Conservation (phyloP, 2,797 vertebrate genomes). For the Helostoma temminkii region DNA sequence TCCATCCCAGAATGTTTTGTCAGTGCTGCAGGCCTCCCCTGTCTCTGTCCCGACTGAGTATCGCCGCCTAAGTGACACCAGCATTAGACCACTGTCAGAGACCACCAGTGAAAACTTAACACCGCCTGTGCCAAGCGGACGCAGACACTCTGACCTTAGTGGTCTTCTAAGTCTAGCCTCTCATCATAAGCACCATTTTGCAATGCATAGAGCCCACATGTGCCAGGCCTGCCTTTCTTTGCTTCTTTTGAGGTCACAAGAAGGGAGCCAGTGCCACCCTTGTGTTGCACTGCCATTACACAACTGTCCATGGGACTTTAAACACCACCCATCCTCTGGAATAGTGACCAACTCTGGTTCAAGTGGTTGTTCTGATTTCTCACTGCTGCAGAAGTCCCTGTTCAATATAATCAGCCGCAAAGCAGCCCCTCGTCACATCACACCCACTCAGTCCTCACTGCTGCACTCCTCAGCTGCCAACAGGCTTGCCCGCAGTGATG, state of each 20-base stretch:
- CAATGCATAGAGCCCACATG: slow-evolving; percentile 40
- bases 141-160: slow-evolving; percentile 81
- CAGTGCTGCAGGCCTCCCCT: slow-evolving; percentile 46
- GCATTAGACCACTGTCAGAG: slow-evolving; percentile 40
- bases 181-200: slow-evolving; percentile 55
- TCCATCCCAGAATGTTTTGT: slow-evolving; percentile 24
- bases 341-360: slow-evolving; percentile 27
- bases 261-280: slow-evolving; percentile 17
- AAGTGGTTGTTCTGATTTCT: slow-evolving; percentile 79
- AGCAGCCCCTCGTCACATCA: slow-evolving; percentile 49
- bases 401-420: slow-evolving; percentile 83
- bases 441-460: slow-evolving; percentile 39
- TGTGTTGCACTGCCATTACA: slow-evolving; percentile 36
- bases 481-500: slow-evolving; percentile 54
- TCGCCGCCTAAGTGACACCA: slow-evolving; percentile 79
- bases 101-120: slow-evolving; percentile 22
- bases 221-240: slow-evolving; percentile 77
- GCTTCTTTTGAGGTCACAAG: slow-evolving; percentile 63
- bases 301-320: slow-evolving; percentile 56
- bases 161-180: slow-evolving; percentile 65
- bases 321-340: slow-evolving; percentile 34
- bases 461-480: slow-evolving; percentile 40
- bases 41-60: slow-evolving; percentile 45
- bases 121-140: slow-evolving; percentile 43
- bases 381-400: slow-evolving; percentile 81